Conservation (phyloP, 2,888 invertebrate species). For the Tetanocera ferruginea region DNA sequence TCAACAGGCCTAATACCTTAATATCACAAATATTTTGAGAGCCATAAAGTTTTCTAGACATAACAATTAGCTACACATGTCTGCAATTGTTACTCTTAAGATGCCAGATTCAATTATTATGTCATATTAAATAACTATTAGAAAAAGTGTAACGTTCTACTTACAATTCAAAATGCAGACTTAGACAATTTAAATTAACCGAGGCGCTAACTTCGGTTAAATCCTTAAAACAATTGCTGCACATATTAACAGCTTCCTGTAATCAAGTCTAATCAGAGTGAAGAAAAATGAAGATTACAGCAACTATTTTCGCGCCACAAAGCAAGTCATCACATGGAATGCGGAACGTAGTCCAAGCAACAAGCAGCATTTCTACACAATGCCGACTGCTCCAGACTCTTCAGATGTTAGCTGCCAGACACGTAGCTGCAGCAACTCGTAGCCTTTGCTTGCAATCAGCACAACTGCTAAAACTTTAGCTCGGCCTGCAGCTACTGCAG, state of each 20-base stretch:
- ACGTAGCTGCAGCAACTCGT: not conserved
- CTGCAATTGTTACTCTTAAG: no score
- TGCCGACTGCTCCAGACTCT: not conserved
- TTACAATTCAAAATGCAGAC: not conserved
- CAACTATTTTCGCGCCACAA: conserved; percentile 26
- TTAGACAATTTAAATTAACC: not conserved
- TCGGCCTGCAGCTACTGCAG: not conserved
- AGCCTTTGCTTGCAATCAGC: conserved; percentile 20
- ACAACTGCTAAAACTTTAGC: not conserved
- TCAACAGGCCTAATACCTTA: no score
- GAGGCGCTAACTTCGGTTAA: conserved; percentile 13
- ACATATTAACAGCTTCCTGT: conserved; percentile 27
- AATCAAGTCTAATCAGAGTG: conserved; percentile 9
- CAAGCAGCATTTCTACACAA: not conserved
- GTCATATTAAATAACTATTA: no score
- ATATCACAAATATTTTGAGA: no score
- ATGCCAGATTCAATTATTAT: no score
- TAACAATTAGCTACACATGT: no score
- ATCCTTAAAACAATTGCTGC: conserved; percentile 11
- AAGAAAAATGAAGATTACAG: not conserved
- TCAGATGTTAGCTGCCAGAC: not conserved
- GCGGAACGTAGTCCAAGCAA: conserved; percentile 11
- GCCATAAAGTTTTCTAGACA: no score
- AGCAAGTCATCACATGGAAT: conserved; percentile 19
- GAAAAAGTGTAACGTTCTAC: not conserved